Evolutionary conservation across 2,797 vertebrate genomes (phyloP).

Genomic region (Rhinichthys osculus): DNA sequence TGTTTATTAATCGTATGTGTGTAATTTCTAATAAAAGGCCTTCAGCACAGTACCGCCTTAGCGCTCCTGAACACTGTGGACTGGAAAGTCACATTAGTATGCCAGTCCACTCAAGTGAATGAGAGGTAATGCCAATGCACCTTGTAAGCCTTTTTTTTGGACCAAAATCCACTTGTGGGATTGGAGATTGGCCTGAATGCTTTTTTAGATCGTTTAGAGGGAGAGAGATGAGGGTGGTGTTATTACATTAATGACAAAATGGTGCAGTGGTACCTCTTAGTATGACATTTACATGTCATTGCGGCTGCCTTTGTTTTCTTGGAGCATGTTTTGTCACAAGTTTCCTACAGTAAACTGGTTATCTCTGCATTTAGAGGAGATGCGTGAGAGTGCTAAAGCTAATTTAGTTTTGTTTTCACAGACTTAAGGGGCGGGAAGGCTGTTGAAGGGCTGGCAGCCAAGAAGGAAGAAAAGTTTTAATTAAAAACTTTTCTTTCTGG

Average conservation of each 20-base stretch:
- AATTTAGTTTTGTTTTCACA: slow-evolving; percentile 62
- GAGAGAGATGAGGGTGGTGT: neutral
- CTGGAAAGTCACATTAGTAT: slow-evolving; percentile 69
- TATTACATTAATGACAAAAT: slow-evolving; percentile 53
- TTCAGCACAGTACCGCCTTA: slow-evolving; percentile 60
- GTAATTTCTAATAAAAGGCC: slow-evolving; percentile 72
- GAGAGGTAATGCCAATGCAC: slow-evolving; percentile 61
- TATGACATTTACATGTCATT: slow-evolving; percentile 30
- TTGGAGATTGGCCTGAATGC: slow-evolving; percentile 27
- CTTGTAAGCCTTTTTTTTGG: slow-evolving; percentile 39
- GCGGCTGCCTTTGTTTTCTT: neutral
- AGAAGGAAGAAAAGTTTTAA: slow-evolving; percentile 74
- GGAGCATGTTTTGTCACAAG: slow-evolving; percentile 7
- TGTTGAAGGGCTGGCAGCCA: slow-evolving; percentile 69
- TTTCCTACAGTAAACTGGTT: neutral
- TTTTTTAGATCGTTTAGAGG: slow-evolving; percentile 39
- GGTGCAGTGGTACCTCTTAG: slow-evolving; percentile 6
- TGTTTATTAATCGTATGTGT: slow-evolving; percentile 74
- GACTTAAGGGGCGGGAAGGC: slow-evolving; percentile 61
- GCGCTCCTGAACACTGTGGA: slow-evolving; percentile 51
- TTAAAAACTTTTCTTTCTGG: slow-evolving; percentile 75
- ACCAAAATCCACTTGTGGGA: slow-evolving; percentile 34
- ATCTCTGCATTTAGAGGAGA: slow-evolving; percentile 32
- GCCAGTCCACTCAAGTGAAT: slow-evolving; percentile 60
- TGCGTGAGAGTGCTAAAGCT: slow-evolving; percentile 14